Evolutionary conservation across 2,113 vertebrate genomes (phyloP).

Genomic region (Narcine bancroftii): DNA sequence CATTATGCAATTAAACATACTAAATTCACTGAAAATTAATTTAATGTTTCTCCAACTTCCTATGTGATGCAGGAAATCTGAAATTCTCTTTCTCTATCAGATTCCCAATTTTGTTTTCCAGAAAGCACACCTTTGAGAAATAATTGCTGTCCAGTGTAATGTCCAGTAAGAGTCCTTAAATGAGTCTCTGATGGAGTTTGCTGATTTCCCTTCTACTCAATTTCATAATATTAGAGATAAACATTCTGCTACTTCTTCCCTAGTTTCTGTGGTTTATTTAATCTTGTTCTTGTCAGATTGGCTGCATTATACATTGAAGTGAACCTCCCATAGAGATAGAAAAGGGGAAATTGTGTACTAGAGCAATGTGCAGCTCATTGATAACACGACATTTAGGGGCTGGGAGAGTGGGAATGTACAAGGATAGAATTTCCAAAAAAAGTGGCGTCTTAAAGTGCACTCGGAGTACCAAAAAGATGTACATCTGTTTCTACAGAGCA

Average conservation of each 20-base stretch:
- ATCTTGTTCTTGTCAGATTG: background rate
- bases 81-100: no score
- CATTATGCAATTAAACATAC: no score
- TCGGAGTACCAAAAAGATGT: background rate
- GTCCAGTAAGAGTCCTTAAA: no score
- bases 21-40: no score
- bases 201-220: background rate
- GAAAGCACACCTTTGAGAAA: no score
- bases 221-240: background rate
- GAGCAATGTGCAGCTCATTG: background rate
- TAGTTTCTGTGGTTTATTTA: background rate
- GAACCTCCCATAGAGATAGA: background rate
- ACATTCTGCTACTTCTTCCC: background rate
- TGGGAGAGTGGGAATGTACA: no score
- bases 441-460: background rate
- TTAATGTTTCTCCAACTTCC: no score
- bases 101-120: no score
- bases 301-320: background rate
- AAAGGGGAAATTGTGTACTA: background rate
- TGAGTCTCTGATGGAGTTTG: no score
- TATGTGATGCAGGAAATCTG: no score
- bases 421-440: background rate
- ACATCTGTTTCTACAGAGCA: background rate
- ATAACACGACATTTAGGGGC: background rate
- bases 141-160: no score